Conservation (phyloP, 1,140 invertebrate species). For the Lordiphosa clarofinis region DNA sequence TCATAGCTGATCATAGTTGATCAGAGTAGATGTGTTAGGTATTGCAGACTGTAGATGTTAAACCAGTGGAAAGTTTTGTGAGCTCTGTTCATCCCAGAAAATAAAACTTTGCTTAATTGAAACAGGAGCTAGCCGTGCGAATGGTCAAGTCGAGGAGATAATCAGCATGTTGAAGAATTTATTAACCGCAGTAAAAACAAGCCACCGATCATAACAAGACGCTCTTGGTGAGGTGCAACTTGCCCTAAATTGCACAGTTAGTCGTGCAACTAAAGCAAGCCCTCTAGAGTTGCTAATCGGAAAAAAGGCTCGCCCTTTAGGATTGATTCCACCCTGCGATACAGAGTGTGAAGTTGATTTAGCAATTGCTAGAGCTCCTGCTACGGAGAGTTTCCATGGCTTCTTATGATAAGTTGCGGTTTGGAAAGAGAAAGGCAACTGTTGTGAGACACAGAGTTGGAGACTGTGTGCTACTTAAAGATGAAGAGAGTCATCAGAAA, state of each 20-base stretch:
- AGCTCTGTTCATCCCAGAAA: conserved; percentile 1
- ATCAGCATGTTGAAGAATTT: conserved; percentile 10
- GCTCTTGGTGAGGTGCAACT: neutral
- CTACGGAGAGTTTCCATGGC: neutral
- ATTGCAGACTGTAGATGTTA: no score
- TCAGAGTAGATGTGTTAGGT: neutral
- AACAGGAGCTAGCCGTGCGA: conserved; percentile 1
- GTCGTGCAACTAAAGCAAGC: conserved; percentile 7
- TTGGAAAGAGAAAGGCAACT: no score
- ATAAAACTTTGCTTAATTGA: conserved; percentile 5
- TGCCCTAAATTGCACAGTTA: conserved; percentile 6
- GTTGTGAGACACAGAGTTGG: no score
- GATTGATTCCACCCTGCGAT: conserved; percentile 3
- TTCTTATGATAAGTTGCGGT: no score
- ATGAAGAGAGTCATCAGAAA: no score
- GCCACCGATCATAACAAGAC: conserved; percentile 6
- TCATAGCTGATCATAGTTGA: no score
- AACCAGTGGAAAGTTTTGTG: no score
- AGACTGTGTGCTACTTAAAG: no score
- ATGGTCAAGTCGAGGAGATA: conserved; percentile 9
- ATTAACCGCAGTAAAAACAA: conserved; percentile 6
- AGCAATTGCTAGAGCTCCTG: neutral
- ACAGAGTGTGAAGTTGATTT: neutral
- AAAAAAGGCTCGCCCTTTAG: conserved; percentile 4
- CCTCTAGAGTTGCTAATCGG: conserved; percentile 3